Evolutionary conservation across 2,113 vertebrate species (phyloP), one percentile per base, ranked within the genome.

Genomic region (Thalassarche chlororhynchos): DNA sequence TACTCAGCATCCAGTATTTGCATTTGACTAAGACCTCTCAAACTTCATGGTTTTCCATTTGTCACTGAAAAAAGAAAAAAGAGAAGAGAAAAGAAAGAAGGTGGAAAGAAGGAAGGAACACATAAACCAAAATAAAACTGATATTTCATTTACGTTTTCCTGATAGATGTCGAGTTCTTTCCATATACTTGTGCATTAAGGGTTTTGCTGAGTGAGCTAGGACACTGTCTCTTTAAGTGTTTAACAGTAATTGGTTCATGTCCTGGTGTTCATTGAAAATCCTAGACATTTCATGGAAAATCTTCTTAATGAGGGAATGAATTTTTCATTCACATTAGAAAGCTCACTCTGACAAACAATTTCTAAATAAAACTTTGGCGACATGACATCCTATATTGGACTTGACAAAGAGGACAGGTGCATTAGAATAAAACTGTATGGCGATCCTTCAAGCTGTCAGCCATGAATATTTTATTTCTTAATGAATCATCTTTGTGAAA

Each of bases 341-440:
- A 98, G 98, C 98, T 98, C 98, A 95, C 98, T 98, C 98, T 98
- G 98, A 99, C 98, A 99, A 99, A 98, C 98, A 99, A 98, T 98
- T 99, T 99, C 99, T 99, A 99, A 99, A 99, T 99, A 99, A 99
- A 98, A 99, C 98, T 99, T 99, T 98, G 98, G 98, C 97, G 98
- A 99, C 99, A 98, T 99, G 99, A 99, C 99, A 99, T 98, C 98
- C 98, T 98, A 98, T 99, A 99, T 99, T 99, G 99, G 98, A 99
- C 99, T 99, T 99, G 99, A 99, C 99, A 99, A 99, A 99, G 99
- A 99, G 99, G 99, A 99, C 99, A 99, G 98, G 99, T 99, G 99
- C 99, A 99, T 99, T 99, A 99, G 99, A 99, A 99, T 99, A 99
- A 99, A 99, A 99, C 98, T 99, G 98, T 98, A 98, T 99, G 98